Conservation (phyloP, 2,797 vertebrate species). For the Smutsia gigantea region DNA sequence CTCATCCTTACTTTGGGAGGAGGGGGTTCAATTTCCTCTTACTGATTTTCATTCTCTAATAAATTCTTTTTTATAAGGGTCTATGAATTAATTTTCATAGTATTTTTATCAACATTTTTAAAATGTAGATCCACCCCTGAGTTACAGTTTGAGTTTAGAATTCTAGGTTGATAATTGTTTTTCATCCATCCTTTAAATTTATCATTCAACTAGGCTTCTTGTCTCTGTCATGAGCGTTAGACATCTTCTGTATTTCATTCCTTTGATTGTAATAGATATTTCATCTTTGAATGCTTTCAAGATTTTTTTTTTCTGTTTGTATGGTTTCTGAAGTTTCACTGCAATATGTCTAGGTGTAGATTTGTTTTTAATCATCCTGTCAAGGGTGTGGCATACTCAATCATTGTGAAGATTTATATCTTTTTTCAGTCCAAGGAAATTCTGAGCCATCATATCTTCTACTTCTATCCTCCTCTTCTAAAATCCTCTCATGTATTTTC, state of each 20-base stretch:
- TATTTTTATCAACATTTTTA: background rate
- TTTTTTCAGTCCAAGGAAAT: background rate
- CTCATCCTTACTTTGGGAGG: background rate
- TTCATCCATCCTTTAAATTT: background rate
- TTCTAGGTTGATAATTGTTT: background rate
- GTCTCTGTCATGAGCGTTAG: background rate
- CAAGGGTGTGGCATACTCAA: background rate
- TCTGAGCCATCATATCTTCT: background rate
- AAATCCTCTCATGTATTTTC: background rate
- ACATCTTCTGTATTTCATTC: background rate
- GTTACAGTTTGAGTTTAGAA: background rate
- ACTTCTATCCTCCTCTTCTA: background rate
- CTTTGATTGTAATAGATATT: background rate
- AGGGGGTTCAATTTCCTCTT: background rate
- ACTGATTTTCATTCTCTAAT: background rate
- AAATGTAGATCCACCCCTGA: background rate
- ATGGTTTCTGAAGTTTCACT: background rate
- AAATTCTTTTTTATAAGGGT: background rate
- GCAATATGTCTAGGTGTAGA: background rate
- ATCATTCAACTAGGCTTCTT: background rate
- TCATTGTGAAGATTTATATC: background rate
- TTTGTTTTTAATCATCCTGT: background rate
- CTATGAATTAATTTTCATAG: background rate
- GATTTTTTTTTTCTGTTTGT: background rate
- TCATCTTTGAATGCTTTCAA: conserved; percentile 4